phyloP scores from a whole-genome alignment of 2,888 invertebrate genomes.

The Orthosia gracilis region DNA sequence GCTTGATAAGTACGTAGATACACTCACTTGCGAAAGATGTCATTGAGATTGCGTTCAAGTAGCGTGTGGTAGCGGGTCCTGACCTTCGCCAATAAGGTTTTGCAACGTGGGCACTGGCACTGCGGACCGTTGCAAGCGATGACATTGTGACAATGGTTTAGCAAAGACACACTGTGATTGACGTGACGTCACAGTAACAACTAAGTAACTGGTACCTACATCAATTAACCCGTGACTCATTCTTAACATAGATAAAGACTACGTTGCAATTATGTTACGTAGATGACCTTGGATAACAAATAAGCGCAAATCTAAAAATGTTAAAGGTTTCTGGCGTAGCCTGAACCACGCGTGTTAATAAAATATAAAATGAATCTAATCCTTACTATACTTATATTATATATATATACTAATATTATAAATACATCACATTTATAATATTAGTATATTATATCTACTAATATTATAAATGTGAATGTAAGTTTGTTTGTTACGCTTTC shows the following conservation, averaged over 20 bases:
- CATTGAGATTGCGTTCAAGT: slow-evolving; percentile 69
- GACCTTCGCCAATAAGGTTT: slow-evolving; percentile 65
- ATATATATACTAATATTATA: too few relatives aligned
- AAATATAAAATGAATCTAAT: neutral
- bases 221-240: slow-evolving; percentile 28
- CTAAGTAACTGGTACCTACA: slow-evolving; percentile 2
- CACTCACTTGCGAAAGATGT: slow-evolving; percentile 63
- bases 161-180: slow-evolving; percentile 7
- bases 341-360: neutral
- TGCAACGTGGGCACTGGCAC: slow-evolving; percentile 45
- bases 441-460: too few relatives aligned
- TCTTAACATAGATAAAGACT: slow-evolving; percentile 24
- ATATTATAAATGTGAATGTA: too few relatives aligned
- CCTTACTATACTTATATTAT: too few relatives aligned
- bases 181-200: slow-evolving; percentile 31
- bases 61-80: slow-evolving; percentile 56
- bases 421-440: too few relatives aligned
- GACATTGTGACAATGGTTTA: slow-evolving; percentile 42
- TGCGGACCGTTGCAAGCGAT: slow-evolving; percentile 15
- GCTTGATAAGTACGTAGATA: slow-evolving; percentile 50
- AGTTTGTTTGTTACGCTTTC: too few relatives aligned
- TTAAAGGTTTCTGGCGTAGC: neutral
- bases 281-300: slow-evolving; percentile 12
- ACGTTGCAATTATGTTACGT: slow-evolving; percentile 15
- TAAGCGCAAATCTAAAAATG: neutral